Percentiles rank a stretch among this genome's conserved stretches.
These are phyloP conservation scores for Phylloscopus trochiloides DNA, from an alignment of 2,113 vertebrate genomes.

Conservation along the genomic window DNA sequence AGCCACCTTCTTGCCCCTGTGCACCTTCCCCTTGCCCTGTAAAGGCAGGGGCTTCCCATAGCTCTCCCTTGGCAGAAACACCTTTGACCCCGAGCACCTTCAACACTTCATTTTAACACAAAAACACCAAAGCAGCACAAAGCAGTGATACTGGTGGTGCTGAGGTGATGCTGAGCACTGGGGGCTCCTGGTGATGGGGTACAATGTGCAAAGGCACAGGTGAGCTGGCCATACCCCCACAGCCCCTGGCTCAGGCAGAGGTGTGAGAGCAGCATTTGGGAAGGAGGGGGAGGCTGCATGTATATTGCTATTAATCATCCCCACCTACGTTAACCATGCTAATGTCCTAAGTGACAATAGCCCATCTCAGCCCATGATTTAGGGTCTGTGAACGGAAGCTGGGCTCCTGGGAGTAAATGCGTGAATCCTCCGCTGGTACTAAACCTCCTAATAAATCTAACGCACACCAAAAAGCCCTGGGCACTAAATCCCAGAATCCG, in stretches of 20 bases:
- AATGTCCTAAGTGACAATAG: conserved; percentile 82
- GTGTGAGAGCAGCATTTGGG: background rate
- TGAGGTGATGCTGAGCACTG: background rate
- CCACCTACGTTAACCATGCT: conserved; percentile 76
- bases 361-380: conserved; percentile 82
- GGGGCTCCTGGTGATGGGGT: background rate
- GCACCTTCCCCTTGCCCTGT: background rate
- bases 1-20: background rate
- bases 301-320: conserved; percentile 77
- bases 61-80: background rate
- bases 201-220: background rate
- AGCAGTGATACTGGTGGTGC: background rate
- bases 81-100: background rate
- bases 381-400: conserved; percentile 82
- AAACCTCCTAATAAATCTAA: conserved; percentile 85
- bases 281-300: conserved; percentile 27
- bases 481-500: conserved; percentile 80
- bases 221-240: accelerated
- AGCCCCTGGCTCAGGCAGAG: background rate
- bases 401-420: conserved; percentile 81
- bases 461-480: conserved; percentile 80
- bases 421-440: conserved; percentile 82
- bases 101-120: background rate
- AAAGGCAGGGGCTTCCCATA: background rate
- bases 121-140: background rate